Evolutionary conservation across 2,113 vertebrate genomes (phyloP), one percentile per base, ranked within the genome.

Genomic region (Tachycineta bicolor): DNA sequence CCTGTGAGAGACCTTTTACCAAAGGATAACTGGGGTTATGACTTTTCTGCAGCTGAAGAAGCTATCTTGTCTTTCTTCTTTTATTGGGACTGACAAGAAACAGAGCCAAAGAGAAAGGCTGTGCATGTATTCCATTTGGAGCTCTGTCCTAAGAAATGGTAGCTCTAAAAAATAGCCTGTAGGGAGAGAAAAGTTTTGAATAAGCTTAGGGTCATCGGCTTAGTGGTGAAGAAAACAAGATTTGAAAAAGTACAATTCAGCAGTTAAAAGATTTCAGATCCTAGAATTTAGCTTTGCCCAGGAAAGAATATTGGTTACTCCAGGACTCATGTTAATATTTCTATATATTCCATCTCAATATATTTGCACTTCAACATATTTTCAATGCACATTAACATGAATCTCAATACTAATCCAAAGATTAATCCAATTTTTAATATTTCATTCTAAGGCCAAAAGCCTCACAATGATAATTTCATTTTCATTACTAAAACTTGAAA

Each of bases 51-150:
- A 0, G 59, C 50, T 88, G 63, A 23, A 93, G 47, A 86, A 22
- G 13, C 33, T 77, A 68, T 81, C 83, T 83, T 74, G 24, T 62
- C 37, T 92, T 75, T 70, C 65, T 68, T 22, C 58, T 75, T 89
- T 59, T 69, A 91, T 60, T 79, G 7, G 65, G 44, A 46, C 44
- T 94, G 82, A 91, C 85, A 94, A 88, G 87, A 94, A 87, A 47
- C 22, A 93, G 53, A 80, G 16, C 33, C 69, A 68, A 22, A 87
- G 47, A 89, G 33, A 91, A 85, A 50, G 52, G 21, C 44, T 78
- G 41, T 34, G 21, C 58, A 50, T 23, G 15, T 64, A 24, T 53
- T 90, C 25, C 13, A 20, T 75, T 87, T 83, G 37, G 56, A 68
- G 8, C 20, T n/a, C 34, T 79, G 49, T 47, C n/a, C 55, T 76